phyloP scores from a whole-genome alignment of 1,140 invertebrate species.

The Drosophila persimilis region DNA sequence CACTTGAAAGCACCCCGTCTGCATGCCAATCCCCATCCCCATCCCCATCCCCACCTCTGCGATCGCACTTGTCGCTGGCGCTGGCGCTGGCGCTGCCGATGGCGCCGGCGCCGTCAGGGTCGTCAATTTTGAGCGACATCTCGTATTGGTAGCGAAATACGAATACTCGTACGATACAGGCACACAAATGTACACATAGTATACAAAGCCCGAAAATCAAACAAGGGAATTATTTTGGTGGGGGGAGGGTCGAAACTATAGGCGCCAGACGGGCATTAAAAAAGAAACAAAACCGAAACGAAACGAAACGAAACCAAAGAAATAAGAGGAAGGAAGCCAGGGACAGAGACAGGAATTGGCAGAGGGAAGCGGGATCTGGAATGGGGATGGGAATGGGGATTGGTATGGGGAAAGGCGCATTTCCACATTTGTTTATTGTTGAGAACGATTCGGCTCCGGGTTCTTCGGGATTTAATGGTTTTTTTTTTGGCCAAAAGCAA shows the following conservation, averaged over 20 bases:
- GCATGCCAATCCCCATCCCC: constrained; percentile 6
- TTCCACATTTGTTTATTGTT: constrained; percentile 67
- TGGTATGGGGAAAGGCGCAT: constrained; percentile 32
- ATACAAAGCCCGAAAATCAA: constrained; percentile 21
- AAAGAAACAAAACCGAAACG: constrained; percentile 27
- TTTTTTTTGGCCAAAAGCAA: constrained; percentile 25
- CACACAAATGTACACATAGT: constrained; percentile 1
- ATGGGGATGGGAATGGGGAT: no score
- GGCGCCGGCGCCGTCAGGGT: constrained; percentile 60
- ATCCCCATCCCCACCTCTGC: not conserved
- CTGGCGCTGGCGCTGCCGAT: no score
- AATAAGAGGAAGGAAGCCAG: constrained; percentile 16
- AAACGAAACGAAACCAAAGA: constrained; percentile 15
- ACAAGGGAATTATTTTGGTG: constrained; percentile 31
- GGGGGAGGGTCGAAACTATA: constrained; percentile 23
- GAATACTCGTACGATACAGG: constrained; percentile 8
- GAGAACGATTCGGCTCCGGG: constrained; percentile 35
- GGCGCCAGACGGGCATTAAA: constrained; percentile 72
- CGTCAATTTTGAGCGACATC: constrained; percentile 66
- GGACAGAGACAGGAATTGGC: constrained; percentile 12
- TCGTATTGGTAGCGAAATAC: constrained; percentile 33
- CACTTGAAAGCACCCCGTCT: constrained; percentile 37
- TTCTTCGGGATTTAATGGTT: constrained; percentile 43
- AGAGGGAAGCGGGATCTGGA: no score
- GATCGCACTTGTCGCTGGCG: constrained; percentile 51